Evolutionary conservation across 2,888 invertebrate species (phyloP).

Genomic region (Fragum fragum): DNA sequence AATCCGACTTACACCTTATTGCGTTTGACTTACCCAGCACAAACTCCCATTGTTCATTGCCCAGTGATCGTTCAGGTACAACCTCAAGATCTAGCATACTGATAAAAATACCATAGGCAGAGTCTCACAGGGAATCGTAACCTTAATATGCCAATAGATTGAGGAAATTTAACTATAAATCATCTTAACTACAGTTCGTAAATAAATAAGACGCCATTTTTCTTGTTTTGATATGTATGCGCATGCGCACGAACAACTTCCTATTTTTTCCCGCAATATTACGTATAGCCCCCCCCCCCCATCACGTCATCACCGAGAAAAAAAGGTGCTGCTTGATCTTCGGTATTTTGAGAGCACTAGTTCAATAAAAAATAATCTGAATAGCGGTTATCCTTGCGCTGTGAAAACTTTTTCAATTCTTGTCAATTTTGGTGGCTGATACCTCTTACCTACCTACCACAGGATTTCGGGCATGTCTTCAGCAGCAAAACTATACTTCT

Average conservation of each 20-base stretch:
- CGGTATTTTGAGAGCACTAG: too few relatives aligned
- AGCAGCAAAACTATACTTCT: too few relatives aligned
- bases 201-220: constrained; percentile 75
- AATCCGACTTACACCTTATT: too few relatives aligned
- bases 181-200: constrained; percentile 36
- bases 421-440: too few relatives aligned
- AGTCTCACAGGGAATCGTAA: neutral
- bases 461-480: too few relatives aligned
- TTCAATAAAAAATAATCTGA: too few relatives aligned
- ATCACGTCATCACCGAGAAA: too few relatives aligned
- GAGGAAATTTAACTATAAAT: neutral
- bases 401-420: too few relatives aligned
- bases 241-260: constrained; percentile 68
- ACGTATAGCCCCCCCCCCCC: constrained; percentile 5
- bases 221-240: constrained; percentile 77
- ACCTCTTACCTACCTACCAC: too few relatives aligned
- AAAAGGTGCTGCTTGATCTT: too few relatives aligned
- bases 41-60: constrained; percentile 99
- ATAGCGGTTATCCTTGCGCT: too few relatives aligned
- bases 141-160: neutral
- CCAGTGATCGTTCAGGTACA: constrained; percentile 94
- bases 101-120: constrained; percentile 43
- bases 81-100: constrained; percentile 98
- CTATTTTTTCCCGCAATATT: constrained; percentile 60
- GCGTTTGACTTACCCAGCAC: constrained; percentile 92